Conservation (phyloP, 2,888 invertebrate species). For the Cylindroiulus punctatus region DNA sequence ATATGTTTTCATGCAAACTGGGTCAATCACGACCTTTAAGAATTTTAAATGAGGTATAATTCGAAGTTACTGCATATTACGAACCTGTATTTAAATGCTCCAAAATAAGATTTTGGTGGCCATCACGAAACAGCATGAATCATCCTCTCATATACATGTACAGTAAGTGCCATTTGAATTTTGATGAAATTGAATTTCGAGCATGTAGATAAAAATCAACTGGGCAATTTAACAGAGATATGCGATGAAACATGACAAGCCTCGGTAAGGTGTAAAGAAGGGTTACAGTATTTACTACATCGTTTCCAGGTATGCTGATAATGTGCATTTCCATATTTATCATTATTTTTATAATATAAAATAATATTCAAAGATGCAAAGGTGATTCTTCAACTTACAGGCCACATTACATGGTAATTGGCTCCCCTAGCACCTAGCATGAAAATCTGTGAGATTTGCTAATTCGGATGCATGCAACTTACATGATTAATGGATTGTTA, state of each 20-base stretch:
- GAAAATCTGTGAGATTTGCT: too few species aligned
- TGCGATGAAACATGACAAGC: neutral
- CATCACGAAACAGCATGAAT: neutral
- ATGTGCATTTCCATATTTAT: neutral
- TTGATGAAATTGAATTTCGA: neutral
- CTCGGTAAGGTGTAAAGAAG: neutral
- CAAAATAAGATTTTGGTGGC: neutral
- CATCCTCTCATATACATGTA: neutral
- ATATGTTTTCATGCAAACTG: slow-evolving; percentile 9
- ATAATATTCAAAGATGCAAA: neutral
- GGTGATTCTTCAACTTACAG: neutral
- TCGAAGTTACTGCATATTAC: too few species aligned
- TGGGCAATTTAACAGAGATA: neutral
- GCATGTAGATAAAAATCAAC: neutral
- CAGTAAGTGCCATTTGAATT: neutral
- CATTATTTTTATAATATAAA: neutral
- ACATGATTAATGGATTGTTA: too few species aligned
- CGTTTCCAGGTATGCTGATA: neutral
- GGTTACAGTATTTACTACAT: neutral
- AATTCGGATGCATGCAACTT: too few species aligned
- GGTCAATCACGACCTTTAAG: neutral
- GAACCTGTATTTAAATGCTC: neutral
- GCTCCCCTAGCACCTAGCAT: neutral
- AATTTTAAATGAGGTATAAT: too few species aligned
- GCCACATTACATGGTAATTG: slow-evolving; percentile 4